These are phyloP conservation scores for Saccostrea cuccullata DNA, from an alignment of 1,140 invertebrate genomes.

Conservation along the genomic window DNA sequence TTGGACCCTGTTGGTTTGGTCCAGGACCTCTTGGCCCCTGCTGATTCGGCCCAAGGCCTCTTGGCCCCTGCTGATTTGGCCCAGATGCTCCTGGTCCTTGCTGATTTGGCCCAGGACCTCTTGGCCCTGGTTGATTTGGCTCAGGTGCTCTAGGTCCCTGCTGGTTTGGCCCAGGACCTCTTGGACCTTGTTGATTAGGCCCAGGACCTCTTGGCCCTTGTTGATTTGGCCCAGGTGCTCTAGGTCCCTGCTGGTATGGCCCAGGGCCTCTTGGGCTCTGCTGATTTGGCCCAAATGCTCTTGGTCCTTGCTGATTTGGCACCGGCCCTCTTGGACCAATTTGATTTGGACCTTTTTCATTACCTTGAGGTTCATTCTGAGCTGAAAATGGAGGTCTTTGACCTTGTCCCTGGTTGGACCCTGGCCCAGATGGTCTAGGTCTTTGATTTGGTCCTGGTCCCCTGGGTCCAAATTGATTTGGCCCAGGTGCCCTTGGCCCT, in stretches of 20 bases:
- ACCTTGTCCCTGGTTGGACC: slow-evolving; percentile 39
- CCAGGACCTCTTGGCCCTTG: not conserved
- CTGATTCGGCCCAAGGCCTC: not conserved
- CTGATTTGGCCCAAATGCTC: not conserved
- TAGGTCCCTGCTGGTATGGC: not conserved
- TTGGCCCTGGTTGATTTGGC: not conserved
- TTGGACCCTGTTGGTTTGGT: not conserved
- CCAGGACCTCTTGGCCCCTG: slow-evolving; percentile 23
- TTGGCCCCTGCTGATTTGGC: slow-evolving; percentile 36
- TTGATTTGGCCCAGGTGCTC: not conserved
- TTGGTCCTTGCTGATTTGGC: slow-evolving; percentile 35
- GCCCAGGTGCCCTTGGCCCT: not conserved
- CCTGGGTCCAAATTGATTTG: not conserved
- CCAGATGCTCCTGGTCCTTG: not conserved
- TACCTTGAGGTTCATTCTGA: not conserved
- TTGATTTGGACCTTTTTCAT: not conserved
- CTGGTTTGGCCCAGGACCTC: slow-evolving; percentile 20
- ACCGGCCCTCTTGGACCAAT: not conserved
- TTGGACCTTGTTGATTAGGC: not conserved
- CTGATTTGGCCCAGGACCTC: not conserved
- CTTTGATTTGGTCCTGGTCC: not conserved
- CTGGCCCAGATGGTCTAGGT: not conserved
- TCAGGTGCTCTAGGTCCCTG: slow-evolving; percentile 30
- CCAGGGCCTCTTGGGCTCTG: not conserved
- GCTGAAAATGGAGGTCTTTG: not conserved